phyloP scores from a whole-genome alignment of 2,888 invertebrate genomes.

The Thymelicus lineola region DNA sequence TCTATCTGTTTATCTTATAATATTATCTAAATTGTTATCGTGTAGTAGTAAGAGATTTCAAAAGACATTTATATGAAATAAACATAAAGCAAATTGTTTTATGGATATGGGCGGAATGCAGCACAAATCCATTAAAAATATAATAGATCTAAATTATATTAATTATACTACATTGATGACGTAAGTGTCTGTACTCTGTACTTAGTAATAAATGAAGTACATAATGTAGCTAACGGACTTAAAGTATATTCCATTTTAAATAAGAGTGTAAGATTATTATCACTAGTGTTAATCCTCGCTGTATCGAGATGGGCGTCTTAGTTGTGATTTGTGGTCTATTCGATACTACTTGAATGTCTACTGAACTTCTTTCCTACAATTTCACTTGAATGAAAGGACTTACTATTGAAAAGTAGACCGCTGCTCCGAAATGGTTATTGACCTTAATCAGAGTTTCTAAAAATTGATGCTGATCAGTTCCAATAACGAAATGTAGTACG shows the following conservation, averaged over 20 bases:
- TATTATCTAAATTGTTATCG: constrained; percentile 27
- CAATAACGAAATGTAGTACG: not conserved
- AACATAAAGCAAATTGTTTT: constrained; percentile 25
- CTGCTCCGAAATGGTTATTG: too few relatives aligned
- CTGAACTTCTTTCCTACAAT: not conserved
- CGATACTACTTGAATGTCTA: constrained; percentile 63
- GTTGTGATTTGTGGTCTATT: constrained; percentile 80
- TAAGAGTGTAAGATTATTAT: constrained; percentile 75
- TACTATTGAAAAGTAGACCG: constrained; percentile 38
- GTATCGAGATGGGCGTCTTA: constrained; percentile 48
- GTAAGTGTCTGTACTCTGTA: constrained; percentile 52
- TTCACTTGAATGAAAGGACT: constrained; percentile 25
- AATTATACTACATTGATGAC: constrained; percentile 40
- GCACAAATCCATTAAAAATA: constrained; percentile 30
- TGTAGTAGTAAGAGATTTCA: constrained; percentile 27
- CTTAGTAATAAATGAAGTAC: constrained; percentile 72
- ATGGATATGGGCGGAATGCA: constrained; percentile 37
- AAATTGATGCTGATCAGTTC: not conserved
- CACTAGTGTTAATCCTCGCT: constrained; percentile 61
- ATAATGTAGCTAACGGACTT: constrained; percentile 75
- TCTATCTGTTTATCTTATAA: constrained; percentile 20
- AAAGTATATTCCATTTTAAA: constrained; percentile 74
- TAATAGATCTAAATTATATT: constrained; percentile 34
- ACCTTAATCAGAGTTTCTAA: too few relatives aligned
- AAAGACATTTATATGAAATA: constrained; percentile 26